Evolutionary conservation across 2,113 vertebrate genomes (phyloP).

Genomic region (Corvus cornix): DNA sequence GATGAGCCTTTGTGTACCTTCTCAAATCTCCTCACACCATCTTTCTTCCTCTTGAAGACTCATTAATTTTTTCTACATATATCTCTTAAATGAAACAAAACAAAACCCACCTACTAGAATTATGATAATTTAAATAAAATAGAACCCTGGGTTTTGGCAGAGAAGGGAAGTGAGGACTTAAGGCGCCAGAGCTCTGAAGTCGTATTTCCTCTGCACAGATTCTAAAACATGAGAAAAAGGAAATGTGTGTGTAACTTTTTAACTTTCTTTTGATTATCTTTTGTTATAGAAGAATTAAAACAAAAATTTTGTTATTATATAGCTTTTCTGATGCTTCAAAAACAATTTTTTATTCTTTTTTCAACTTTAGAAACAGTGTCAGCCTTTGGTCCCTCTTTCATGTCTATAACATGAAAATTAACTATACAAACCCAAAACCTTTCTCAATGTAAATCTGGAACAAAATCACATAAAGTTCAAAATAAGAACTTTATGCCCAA

Average conservation of each 20-base stretch:
- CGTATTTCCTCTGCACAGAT: not conserved
- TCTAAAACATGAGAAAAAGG: not conserved
- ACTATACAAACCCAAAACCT: not conserved
- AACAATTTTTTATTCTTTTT: not conserved
- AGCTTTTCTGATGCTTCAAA: not conserved
- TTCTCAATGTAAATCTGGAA: not conserved
- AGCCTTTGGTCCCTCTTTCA: not conserved
- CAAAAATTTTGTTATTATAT: not conserved
- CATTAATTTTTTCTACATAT: not conserved
- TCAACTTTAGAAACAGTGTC: not conserved
- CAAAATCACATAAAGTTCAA: not conserved
- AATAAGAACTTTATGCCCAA: not conserved
- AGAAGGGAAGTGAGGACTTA: not conserved
- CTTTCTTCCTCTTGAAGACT: not conserved
- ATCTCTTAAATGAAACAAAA: not conserved
- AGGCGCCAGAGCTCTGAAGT: not conserved
- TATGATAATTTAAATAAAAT: not conserved
- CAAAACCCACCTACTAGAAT: not conserved
- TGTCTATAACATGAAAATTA: not conserved
- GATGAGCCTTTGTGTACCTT: not conserved
- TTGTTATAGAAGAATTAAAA: not conserved
- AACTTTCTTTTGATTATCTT: not conserved
- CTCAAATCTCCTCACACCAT: not conserved
- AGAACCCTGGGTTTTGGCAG: not conserved
- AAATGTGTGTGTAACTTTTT: not conserved